These are phyloP conservation scores for Pseudomyrmex pallidus DNA, from an alignment of 1,140 invertebrate species.

Conservation along the genomic window DNA sequence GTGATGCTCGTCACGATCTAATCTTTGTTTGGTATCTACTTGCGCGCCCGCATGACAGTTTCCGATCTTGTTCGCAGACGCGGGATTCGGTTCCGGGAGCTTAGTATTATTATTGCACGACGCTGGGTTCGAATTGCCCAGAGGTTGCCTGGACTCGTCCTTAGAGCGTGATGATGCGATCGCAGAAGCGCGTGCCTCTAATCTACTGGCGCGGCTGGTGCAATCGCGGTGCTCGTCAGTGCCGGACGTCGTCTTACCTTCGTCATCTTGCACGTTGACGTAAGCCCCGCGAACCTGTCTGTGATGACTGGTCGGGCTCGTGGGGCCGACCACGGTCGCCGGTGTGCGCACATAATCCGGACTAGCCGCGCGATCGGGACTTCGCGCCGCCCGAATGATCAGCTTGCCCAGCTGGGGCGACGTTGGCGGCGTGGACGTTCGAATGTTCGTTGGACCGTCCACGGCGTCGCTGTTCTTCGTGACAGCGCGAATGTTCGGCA, in stretches of 20 bases:
- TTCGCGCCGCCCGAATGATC: conserved; percentile 87
- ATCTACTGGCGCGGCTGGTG: conserved; percentile 78
- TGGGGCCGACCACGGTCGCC: conserved; percentile 86
- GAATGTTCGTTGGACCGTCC: conserved; percentile 77
- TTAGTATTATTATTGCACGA: conserved; percentile 49
- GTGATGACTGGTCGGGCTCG: conserved; percentile 82
- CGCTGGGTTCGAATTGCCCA: not conserved
- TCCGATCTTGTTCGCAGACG: not conserved
- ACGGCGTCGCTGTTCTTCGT: conserved; percentile 79
- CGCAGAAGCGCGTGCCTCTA: conserved; percentile 71
- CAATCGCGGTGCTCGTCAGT: conserved; percentile 76
- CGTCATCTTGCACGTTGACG: conserved; percentile 89
- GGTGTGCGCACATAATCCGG: conserved; percentile 88
- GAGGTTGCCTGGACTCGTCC: conserved; percentile 20
- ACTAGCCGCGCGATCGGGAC: conserved; percentile 85
- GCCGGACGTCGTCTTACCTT: conserved; percentile 86
- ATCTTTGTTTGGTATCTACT: not conserved
- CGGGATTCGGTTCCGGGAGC: conserved; percentile 16
- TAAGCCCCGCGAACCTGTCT: conserved; percentile 87
- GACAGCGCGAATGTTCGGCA: conserved; percentile 82
- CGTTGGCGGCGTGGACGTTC: conserved; percentile 69
- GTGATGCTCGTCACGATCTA: conserved; percentile 53
- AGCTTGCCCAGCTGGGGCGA: conserved; percentile 85
- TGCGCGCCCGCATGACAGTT: conserved; percentile 13
- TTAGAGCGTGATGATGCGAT: conserved; percentile 53